Base-by-base conservation (phyloP, 2,888 invertebrate genomes). In the Agrotis ipsilon region DNA sequence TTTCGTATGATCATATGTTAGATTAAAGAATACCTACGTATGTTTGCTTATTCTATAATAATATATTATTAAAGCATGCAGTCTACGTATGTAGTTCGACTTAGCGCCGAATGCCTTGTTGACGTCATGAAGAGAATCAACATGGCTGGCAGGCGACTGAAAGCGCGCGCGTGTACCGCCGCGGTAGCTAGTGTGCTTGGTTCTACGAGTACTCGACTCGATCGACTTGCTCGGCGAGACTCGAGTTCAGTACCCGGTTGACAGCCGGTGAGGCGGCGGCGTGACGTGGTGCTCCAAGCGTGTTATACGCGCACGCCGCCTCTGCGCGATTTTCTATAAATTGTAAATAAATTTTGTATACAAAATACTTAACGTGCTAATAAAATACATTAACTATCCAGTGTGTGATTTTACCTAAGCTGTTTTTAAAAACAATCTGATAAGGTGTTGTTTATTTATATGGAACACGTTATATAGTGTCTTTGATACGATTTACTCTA, bases 161-260 rank as follows among this genome's bases (percentile, higher is more conserved):
- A 93, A 93, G 89, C 89, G 91, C 89, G 93, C 92, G 92, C 90
- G 92, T 91, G 89, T 87, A 80, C 63, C 78, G 86, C 83, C 79
- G 86, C 87, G 88, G 90, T 88, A 58, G 73, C 90, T 91, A 86
- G 88, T 85, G 88, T 87, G 88, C 86, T 86, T 78, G 83, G 84
- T 83, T 88, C 81, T 83, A 85, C 87, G 87, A 89, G 89, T 89
- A 89, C 88, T 89, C 89, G 86, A 90, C 88, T 90, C 88, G 90
- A 92, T 90, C 91, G 90, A 90, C 88, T 86, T 72, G 75, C 55
- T 55, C 55, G 32, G 62, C 55, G 32, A 65, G 63, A 43, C 32
- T 69, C 81, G 91, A 93, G 94, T 94, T 96, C 94, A 96, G 96
- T 96, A 95, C 94, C 95, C 95, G 96, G 94, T 94, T 93, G 94